Evolutionary conservation across 2,113 vertebrate genomes (phyloP).

Genomic region (Upupa epops): DNA sequence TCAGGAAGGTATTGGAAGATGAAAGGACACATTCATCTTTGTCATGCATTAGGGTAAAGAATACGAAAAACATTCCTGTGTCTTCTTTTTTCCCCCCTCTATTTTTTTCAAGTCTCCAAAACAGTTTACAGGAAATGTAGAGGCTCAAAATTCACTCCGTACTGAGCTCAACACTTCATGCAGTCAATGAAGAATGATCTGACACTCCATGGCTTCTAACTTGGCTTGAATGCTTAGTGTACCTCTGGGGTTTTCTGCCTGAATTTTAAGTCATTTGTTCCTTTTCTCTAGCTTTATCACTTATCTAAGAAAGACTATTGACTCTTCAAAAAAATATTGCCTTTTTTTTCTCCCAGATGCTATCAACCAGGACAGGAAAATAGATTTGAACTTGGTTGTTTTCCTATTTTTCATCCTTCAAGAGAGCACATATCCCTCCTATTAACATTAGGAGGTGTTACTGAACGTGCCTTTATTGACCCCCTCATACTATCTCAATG

Average conservation of each 20-base stretch:
- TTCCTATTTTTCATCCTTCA: background rate
- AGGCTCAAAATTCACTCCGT: background rate
- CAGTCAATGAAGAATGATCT: background rate
- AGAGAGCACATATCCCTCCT: background rate
- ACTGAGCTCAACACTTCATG: background rate
- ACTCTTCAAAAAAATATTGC: background rate
- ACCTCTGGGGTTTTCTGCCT: background rate
- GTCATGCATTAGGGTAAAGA: background rate
- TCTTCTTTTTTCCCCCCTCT: background rate
- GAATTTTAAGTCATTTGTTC: background rate
- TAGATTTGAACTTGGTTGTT: background rate
- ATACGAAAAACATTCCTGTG: background rate
- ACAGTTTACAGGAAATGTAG: background rate
- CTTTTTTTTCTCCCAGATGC: background rate
- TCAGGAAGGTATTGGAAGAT: constrained; percentile 2
- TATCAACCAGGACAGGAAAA: background rate
- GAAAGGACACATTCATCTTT: background rate
- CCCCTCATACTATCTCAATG: background rate
- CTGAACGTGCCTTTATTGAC: background rate
- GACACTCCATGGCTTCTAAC: background rate
- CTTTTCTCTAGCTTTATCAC: background rate
- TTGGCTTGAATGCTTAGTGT: background rate
- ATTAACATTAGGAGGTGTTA: background rate
- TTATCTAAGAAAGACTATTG: background rate
- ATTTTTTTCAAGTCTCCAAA: background rate